Evolutionary conservation across 2,797 vertebrate genomes (phyloP), one percentile per base, ranked within the genome.

Genomic region (Takifugu rubripes): DNA sequence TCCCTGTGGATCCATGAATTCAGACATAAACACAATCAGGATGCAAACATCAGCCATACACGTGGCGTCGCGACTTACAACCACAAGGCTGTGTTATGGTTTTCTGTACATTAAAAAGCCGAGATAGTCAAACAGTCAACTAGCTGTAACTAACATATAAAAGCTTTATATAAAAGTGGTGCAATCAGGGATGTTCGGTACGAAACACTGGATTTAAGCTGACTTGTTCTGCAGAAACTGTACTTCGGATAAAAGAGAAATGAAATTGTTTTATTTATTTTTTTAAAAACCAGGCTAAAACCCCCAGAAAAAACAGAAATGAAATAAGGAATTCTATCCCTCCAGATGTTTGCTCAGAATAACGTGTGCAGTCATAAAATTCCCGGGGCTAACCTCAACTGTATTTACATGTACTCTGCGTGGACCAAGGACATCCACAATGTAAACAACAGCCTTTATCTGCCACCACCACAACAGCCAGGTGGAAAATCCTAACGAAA

Each of bases 81-180:
- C 36, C 36, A 58, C 49, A 8, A 10, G 27, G 54, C 15, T 45
- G 16, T n/a, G 47, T n/a, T 56, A 27, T 68, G 40, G 61, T 57
- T 27, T 56, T 16, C 25, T 45, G 40, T 33, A 36, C 29, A 43
- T 9, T 54, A 52, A 64, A 56, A 59, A 55, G 48, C 40, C 58
- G 44, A 66, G 68, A 49, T 17, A 36, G 36, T 76, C 54, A 66
- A 79, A 80, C 77, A 72, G 70, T n/a, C 45, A 54, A 59, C 69
- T 55, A 61, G 75, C 61, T 66, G 69, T 75, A 69, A 77, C 67
- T 66, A 56, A 68, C 55, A 56, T 52, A 79, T 54, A 56, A 56
- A 74, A 64, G 56, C 49, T 49, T 72, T 75, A 45, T 63, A 68
- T 59, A 44, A 15, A 17, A 11, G 12, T 3, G 12, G 2, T 40